Evolutionary conservation across 2,113 vertebrate species (phyloP).

Genomic region (Cavia porcellus): DNA sequence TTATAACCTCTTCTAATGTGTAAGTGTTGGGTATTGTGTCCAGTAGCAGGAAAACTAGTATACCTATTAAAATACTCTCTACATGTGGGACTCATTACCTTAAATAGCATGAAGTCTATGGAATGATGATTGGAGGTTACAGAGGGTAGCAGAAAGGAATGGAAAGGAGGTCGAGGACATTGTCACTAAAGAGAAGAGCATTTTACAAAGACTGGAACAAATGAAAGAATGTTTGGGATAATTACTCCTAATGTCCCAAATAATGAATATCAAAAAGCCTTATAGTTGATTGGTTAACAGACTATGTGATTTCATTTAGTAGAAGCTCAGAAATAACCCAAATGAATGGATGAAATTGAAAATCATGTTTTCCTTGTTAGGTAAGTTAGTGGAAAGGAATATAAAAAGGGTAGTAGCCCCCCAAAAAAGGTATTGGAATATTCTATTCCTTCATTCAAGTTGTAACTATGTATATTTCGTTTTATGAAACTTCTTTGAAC

Average conservation of each 20-base stretch:
- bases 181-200: not conserved
- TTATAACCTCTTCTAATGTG: not conserved
- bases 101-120: not conserved
- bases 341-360: not conserved
- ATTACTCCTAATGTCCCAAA: not conserved
- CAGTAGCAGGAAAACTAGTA: not conserved
- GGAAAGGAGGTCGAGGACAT: not conserved
- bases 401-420: not conserved
- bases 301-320: not conserved
- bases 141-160: accelerated
- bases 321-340: not conserved
- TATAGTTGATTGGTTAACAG: not conserved
- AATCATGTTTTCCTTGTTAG: not conserved
- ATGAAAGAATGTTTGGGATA: not conserved
- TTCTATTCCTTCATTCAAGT: not conserved
- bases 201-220: not conserved
- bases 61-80: not conserved
- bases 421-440: not conserved
- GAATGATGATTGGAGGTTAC: too few species aligned
- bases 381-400: not conserved
- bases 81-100: too few species aligned
- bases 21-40: not conserved
- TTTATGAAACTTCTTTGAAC: not conserved
- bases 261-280: not conserved
- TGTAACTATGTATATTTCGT: not conserved